Conservation (phyloP, 1,140 invertebrate species). For the Hestina assimilis region DNA sequence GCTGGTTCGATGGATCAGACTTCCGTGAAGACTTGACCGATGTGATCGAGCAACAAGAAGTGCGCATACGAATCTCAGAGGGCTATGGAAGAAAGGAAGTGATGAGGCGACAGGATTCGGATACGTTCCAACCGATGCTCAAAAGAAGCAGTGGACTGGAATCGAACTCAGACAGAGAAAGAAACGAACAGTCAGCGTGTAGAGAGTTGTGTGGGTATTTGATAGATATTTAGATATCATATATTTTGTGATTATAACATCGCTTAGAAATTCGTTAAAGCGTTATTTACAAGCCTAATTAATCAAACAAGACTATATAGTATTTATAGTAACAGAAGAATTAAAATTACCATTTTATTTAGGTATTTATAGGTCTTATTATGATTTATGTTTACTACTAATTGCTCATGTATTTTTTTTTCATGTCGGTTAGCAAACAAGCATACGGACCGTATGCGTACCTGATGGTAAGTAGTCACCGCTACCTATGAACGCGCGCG, state of each 20-base stretch:
- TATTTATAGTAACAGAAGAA: too few species aligned
- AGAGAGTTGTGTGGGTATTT: conserved; percentile 53
- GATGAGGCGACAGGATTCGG: conserved; percentile 53
- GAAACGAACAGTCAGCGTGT: conserved; percentile 47
- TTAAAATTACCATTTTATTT: too few species aligned
- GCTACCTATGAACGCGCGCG: too few species aligned
- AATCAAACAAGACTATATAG: too few species aligned
- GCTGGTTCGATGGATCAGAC: conserved; percentile 71
- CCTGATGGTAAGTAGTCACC: too few species aligned
- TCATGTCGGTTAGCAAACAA: too few species aligned
- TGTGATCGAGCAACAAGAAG: conserved; percentile 70
- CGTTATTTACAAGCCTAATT: too few species aligned
- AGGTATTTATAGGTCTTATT: too few species aligned
- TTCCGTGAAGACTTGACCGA: conserved; percentile 68
- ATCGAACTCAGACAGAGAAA: conserved; percentile 55
- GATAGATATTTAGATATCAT: not conserved
- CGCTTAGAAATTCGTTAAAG: too few species aligned
- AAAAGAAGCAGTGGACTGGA: conserved; percentile 58
- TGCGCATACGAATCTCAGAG: conserved; percentile 63
- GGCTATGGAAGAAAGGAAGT: conserved; percentile 48
- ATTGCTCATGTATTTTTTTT: too few species aligned
- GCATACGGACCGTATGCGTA: too few species aligned
- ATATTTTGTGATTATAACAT: not conserved
- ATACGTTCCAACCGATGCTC: conserved; percentile 66
- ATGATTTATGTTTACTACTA: too few species aligned